These are phyloP conservation scores for Drosophila trichaetosa DNA, from an alignment of 2,888 invertebrate genomes.

Conservation along the genomic window DNA sequence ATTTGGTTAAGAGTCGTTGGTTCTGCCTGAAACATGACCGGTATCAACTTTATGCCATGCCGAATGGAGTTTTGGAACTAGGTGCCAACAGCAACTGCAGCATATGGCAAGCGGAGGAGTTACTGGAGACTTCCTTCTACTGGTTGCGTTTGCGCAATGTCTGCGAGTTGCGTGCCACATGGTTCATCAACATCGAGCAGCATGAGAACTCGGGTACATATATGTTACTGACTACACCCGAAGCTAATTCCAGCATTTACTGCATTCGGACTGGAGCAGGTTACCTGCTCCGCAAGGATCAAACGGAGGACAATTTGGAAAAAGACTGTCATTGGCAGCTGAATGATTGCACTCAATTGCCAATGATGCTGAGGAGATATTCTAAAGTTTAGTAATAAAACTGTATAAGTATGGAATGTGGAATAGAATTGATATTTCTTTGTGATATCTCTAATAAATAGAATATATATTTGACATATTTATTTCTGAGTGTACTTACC, in stretches of 20 bases:
- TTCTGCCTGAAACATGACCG: conserved; percentile 60
- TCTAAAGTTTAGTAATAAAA: background rate
- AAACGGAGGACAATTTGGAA: too few relatives aligned
- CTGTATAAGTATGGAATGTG: background rate
- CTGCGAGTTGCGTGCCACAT: conserved; percentile 31
- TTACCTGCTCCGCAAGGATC: conserved; percentile 7
- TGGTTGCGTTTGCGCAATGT: conserved; percentile 47
- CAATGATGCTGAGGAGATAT: conserved; percentile 1
- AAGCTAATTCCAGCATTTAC: conserved; percentile 9
- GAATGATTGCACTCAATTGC: conserved; percentile 60
- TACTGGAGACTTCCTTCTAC: background rate
- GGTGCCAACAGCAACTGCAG: conserved; percentile 59
- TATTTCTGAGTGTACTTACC: conserved; percentile 59
- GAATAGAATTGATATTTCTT: background rate
- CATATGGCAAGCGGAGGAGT: conserved; percentile 47
- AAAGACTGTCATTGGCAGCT: conserved; percentile 59
- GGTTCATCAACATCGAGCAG: conserved; percentile 42
- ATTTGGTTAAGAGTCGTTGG: conserved; percentile 44
- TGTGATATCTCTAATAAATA: background rate
- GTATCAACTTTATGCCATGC: conserved; percentile 37
- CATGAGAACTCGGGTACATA: background rate
- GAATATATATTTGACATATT: background rate
- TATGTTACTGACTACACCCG: conserved; percentile 21
- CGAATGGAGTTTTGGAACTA: conserved; percentile 21
- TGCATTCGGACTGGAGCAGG: conserved; percentile 36